Base-by-base conservation (phyloP, 2,888 invertebrate species). In the Mimumesa dahlbomi region DNA sequence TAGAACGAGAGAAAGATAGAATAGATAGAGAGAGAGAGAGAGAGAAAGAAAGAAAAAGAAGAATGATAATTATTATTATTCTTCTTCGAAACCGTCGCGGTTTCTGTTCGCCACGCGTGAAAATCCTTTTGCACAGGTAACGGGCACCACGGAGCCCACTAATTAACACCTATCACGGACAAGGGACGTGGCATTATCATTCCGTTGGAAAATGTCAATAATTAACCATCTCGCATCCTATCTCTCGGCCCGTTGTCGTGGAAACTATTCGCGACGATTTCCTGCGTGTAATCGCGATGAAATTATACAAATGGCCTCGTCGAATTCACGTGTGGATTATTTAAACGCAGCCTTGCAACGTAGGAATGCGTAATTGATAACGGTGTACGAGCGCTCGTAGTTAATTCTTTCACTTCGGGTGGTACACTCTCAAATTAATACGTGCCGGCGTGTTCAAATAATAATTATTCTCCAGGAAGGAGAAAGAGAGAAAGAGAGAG, bases 301-400 rank as follows among this genome's bases (percentile, higher is more conserved):
- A 74, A 58, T 71, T 54, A n/a, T n/a, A 66, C 48, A 54, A 38
- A 25, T 36, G 25, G 52, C 34, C 52, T 53, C 25, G 62, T 67
- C 14, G 57, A 46, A 63, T 50, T 49, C 43, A 38, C 54, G 21
- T 45, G 29, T 54, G 34, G 52, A 50, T 66, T 66, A 62, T 63
- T 70, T 66, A 65, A 71, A 63, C 56, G 57, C 36, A 45, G 22
- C 49, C 49, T 69, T 68, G 70, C 76, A 53, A 67, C 62, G 48
- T 66, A 82, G 81, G 82, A 84, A 84, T 84, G 81, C 82, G 78
- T 81, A 83, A 85, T 85, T 81, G 80, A 84, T 85, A 84, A 84
- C 84, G 85, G 85, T 84, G 85, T 84, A 77, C 75, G 68, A 57
- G 48, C 69, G 62, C 36, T 67, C 50, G 21, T 69, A 53, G 64